These are phyloP conservation scores for Pseudoips prasinana DNA, from an alignment of 2,888 invertebrate species.

Conservation along the genomic window DNA sequence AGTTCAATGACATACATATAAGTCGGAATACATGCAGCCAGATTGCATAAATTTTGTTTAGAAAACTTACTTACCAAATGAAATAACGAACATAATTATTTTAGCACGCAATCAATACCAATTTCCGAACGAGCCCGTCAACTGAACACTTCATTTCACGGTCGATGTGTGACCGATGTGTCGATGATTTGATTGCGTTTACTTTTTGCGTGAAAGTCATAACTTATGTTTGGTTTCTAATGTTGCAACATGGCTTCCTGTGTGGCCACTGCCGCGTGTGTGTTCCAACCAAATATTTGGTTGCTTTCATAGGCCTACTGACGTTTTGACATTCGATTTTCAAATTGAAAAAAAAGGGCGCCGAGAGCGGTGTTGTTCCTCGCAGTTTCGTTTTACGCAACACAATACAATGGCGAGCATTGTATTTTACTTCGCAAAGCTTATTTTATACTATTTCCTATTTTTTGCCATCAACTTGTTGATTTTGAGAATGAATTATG, in stretches of 20 bases:
- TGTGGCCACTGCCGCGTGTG: conserved; percentile 74
- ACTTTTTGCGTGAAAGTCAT: conserved; percentile 57
- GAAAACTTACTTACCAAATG: too few species aligned
- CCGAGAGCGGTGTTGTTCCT: conserved; percentile 36
- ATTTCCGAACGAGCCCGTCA: conserved; percentile 48
- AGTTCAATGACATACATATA: too few species aligned
- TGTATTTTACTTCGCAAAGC: conserved; percentile 46
- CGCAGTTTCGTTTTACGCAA: conserved; percentile 41
- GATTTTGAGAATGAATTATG: conserved; percentile 69
- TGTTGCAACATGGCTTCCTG: conserved; percentile 68
- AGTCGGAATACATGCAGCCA: too few species aligned
- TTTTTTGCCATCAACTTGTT: conserved; percentile 57
- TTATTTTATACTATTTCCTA: conserved; percentile 60
- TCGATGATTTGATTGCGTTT: conserved; percentile 62
- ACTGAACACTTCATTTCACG: conserved; percentile 68
- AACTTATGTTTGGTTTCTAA: conserved; percentile 56
- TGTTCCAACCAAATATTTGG: conserved; percentile 68
- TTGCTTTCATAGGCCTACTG: conserved; percentile 72
- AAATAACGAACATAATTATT: conserved; percentile 13
- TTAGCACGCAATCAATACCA: conserved; percentile 47
- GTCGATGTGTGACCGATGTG: conserved; percentile 57
- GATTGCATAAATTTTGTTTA: too few species aligned
- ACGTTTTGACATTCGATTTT: conserved; percentile 62
- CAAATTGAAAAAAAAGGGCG: conserved; percentile 58
- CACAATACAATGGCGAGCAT: conserved; percentile 52